A percentile compares a stretch with the other conserved stretches of the same genome.
Conservation (phyloP, 2,888 invertebrate species). For the Microplitis deprimator region DNA sequence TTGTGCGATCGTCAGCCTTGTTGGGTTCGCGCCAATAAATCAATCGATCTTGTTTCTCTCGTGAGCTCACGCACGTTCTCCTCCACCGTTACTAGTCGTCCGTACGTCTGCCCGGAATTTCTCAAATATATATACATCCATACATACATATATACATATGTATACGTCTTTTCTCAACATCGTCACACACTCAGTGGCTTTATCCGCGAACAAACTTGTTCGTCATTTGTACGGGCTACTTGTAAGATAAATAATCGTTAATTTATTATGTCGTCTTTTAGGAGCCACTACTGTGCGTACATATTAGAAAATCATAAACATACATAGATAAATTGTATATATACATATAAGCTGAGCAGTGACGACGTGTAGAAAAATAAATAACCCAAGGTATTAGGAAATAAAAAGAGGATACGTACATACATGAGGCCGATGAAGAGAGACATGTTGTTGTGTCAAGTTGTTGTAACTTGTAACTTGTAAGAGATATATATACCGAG, state of each 20-base stretch:
- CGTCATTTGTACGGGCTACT: neutral
- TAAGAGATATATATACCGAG: slow-evolving; percentile 19
- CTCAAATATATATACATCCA: neutral
- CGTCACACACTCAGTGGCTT: neutral
- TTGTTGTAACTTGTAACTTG: neutral
- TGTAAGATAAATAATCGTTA: neutral
- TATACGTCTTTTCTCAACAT: neutral
- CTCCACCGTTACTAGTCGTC: slow-evolving; percentile 13
- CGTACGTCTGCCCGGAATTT: slow-evolving; percentile 7
- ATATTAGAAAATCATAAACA: neutral
- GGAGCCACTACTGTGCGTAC: neutral
- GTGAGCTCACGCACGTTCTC: slow-evolving; percentile 24
- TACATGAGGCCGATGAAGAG: slow-evolving; percentile 15
- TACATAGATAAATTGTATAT: neutral
- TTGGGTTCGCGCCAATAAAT: slow-evolving; percentile 50
- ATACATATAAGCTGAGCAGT: neutral
- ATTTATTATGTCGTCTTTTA: neutral
- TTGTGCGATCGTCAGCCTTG: slow-evolving; percentile 7
- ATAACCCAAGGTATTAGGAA: neutral
- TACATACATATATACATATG: neutral
- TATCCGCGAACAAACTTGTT: slow-evolving; percentile 1
- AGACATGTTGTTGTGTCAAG: slow-evolving; percentile 1
- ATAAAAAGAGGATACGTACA: neutral
- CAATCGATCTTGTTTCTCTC: slow-evolving; percentile 45
- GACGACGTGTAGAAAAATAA: neutral